A percentile compares a stretch with the other conserved stretches of the same genome.
Conservation (phyloP, 2,888 invertebrate species). For the Sarcophaga variegata region DNA sequence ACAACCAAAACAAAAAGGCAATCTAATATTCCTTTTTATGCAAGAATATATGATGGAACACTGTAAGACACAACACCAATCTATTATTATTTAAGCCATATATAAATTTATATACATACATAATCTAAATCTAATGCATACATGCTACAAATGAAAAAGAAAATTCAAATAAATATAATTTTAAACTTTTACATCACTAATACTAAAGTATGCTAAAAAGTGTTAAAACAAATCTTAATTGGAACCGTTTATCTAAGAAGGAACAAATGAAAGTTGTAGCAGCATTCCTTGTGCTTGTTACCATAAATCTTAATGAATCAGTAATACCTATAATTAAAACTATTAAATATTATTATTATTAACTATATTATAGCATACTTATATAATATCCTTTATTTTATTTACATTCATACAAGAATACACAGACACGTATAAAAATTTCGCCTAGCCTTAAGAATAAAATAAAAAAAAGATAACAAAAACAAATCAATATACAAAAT, state of each 20-base stretch:
- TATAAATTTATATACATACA: constrained; percentile 28
- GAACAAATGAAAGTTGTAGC: too few species aligned
- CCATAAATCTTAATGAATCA: too few species aligned
- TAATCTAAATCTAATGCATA: constrained; percentile 13
- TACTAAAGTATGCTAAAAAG: neutral
- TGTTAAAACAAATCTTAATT: too few species aligned
- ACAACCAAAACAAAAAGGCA: constrained; percentile 43
- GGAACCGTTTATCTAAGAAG: too few species aligned
- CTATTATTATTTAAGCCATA: constrained; percentile 63
- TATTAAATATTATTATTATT: neutral
- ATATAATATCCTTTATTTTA: neutral
- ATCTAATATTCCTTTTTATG: constrained; percentile 25
- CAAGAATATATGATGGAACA: constrained; percentile 36
- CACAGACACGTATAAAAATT: constrained; percentile 2
- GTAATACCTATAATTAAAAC: too few species aligned
- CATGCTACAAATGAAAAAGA: neutral
- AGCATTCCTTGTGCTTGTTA: too few species aligned
- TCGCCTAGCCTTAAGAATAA: constrained; percentile 41
- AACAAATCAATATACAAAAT: neutral
- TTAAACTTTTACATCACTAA: neutral
- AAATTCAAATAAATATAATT: neutral
- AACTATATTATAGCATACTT: neutral
- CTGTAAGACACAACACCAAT: constrained; percentile 71
- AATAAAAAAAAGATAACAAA: neutral
- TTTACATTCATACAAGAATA: too few species aligned